phyloP scores from a whole-genome alignment of 2,113 vertebrate genomes.

The Ardeotis arabs region DNA sequence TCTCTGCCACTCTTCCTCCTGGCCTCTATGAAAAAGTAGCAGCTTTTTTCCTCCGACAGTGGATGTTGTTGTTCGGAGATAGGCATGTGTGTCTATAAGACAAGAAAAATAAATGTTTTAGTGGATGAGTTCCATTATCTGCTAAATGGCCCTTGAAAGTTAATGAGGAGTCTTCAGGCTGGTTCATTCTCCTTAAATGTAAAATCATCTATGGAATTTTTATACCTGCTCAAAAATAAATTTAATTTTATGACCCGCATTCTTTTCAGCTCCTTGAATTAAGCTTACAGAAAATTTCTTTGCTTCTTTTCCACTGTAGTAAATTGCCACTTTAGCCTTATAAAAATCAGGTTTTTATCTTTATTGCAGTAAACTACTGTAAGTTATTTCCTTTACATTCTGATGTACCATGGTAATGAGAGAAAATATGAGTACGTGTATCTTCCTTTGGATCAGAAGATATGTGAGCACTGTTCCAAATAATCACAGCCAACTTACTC shows the following conservation, averaged over 20 bases:
- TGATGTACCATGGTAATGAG: not conserved
- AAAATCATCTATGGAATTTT: conserved; percentile 40
- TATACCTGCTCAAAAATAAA: conserved; percentile 43
- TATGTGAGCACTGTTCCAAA: not conserved
- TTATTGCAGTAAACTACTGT: conserved; percentile 29
- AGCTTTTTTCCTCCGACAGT: not conserved
- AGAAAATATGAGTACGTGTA: not conserved
- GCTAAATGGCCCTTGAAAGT: conserved; percentile 56
- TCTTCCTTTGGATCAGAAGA: not conserved
- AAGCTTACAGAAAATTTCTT: conserved; percentile 27
- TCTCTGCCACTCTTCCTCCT: not conserved
- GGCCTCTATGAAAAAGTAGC: not conserved
- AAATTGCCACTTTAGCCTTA: conserved; percentile 30
- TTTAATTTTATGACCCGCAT: conserved; percentile 31
- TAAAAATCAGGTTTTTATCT: conserved; percentile 8
- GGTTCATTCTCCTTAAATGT: conserved; percentile 20
- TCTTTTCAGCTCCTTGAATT: conserved; percentile 35
- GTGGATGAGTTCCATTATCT: conserved; percentile 45
- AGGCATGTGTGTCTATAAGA: not conserved
- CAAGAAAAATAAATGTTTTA: conserved; percentile 26
- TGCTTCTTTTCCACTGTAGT: not conserved
- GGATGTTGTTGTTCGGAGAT: not conserved
- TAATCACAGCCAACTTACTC: not conserved
- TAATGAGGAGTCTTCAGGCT: conserved; percentile 54
- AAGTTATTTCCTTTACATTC: conserved; percentile 8